These are phyloP conservation scores for Tachystola acroxantha DNA, from an alignment of 2,888 invertebrate species.

Conservation along the genomic window DNA sequence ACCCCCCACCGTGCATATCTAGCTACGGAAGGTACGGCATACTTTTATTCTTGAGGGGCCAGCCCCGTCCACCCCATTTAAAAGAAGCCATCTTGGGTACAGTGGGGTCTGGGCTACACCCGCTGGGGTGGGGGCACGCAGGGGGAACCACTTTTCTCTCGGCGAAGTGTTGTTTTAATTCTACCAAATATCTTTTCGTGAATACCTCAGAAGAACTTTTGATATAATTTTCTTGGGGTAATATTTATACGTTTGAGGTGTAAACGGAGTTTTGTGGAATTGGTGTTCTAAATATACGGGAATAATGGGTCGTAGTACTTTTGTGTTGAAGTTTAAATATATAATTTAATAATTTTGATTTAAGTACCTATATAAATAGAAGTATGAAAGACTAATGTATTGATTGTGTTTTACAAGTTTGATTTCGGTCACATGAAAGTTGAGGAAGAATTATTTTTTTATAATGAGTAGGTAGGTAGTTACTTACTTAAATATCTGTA, in stretches of 20 bases:
- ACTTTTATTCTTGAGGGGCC: constrained; percentile 75
- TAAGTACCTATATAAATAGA: too few relatives aligned
- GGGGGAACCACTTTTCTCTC: constrained; percentile 70
- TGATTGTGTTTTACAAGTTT: too few relatives aligned
- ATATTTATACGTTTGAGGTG: constrained; percentile 67
- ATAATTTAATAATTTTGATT: too few relatives aligned
- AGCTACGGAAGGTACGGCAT: constrained; percentile 63
- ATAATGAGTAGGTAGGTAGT: too few relatives aligned
- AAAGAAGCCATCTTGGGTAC: constrained; percentile 75
- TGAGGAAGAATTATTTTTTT: too few relatives aligned
- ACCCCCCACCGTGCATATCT: constrained; percentile 56
- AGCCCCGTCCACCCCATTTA: constrained; percentile 71
- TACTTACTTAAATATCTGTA: too few relatives aligned
- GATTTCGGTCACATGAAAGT: too few relatives aligned
- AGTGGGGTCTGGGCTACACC: constrained; percentile 35
- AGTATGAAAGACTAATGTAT: too few relatives aligned
- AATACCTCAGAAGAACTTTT: constrained; percentile 71
- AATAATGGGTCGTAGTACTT: not conserved
- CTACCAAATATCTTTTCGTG: constrained; percentile 76
- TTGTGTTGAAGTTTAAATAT: too few relatives aligned
- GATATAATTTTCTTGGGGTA: constrained; percentile 69
- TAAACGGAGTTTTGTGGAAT: constrained; percentile 16
- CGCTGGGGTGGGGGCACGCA: constrained; percentile 30
- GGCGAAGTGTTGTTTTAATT: constrained; percentile 76
- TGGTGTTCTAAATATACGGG: not conserved